A percentile compares a stretch with the other conserved stretches of the same genome.
phyloP scores from a whole-genome alignment of 2,113 vertebrate genomes.

The Urocitellus parryii region DNA sequence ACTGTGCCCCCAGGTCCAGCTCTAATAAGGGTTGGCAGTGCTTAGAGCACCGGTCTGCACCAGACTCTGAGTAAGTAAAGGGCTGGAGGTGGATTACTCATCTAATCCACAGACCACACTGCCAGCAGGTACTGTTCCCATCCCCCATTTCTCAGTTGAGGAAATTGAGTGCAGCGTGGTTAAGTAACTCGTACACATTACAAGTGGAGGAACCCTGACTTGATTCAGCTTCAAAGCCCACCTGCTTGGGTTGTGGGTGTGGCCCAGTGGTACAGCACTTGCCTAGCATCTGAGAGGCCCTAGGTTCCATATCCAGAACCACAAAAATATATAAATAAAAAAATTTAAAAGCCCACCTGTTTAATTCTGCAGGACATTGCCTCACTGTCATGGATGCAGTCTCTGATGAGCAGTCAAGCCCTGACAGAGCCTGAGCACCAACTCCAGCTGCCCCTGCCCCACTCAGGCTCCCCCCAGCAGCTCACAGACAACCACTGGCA shows the following conservation, averaged over 20 bases:
- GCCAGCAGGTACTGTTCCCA: neutral
- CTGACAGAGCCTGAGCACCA: neutral
- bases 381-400: too few relatives aligned
- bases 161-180: neutral
- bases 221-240: neutral
- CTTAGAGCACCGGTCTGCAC: accelerated
- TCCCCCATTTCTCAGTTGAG: neutral
- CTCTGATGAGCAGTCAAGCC: too few relatives aligned
- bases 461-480: neutral
- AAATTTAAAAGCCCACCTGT: neutral
- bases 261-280: neutral
- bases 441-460: neutral
- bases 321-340: too few relatives aligned
- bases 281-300: too few relatives aligned
- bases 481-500: neutral
- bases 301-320: neutral
- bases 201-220: neutral
- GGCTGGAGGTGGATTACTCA: neutral
- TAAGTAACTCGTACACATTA: neutral
- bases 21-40: neutral
- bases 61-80: neutral
- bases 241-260: neutral
- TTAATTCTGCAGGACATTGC: neutral
- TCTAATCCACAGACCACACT: accelerated
- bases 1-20: neutral